Evolutionary conservation across 2,888 invertebrate genomes (phyloP).

Genomic region (Nephrotoma appendiculata): DNA sequence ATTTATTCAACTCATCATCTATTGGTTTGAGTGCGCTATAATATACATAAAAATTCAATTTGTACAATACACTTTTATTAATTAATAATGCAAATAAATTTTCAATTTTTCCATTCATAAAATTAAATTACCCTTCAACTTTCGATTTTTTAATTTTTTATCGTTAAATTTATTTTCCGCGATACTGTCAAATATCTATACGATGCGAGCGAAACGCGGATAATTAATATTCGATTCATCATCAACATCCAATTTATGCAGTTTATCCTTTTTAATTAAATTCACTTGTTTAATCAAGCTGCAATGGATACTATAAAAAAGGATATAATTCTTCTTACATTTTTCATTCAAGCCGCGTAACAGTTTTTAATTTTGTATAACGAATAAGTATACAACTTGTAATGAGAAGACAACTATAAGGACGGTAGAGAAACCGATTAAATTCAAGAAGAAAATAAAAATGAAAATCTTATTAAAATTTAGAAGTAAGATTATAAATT

Average conservation of each 20-base stretch:
- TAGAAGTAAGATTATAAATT: neutral
- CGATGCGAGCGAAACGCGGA: neutral
- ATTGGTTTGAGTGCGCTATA: neutral
- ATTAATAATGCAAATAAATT: neutral
- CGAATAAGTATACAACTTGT: neutral
- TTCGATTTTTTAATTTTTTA: neutral
- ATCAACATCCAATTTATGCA: neutral
- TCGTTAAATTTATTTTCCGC: neutral
- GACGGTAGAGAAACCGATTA: neutral
- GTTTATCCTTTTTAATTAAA: neutral
- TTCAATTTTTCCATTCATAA: neutral
- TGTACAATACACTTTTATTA: neutral
- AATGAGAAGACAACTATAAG: neutral
- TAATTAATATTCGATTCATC: neutral
- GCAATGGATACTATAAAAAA: neutral
- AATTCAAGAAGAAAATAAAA: neutral
- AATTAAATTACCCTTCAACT: neutral
- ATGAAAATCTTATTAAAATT: neutral
- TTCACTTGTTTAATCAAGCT: neutral
- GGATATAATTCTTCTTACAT: neutral
- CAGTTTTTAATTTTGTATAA: neutral
- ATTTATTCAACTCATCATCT: neutral
- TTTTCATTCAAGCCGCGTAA: neutral
- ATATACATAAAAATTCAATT: neutral
- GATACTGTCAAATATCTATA: neutral